phyloP scores from a whole-genome alignment of 2,888 invertebrate genomes.

The Allacma fusca region DNA sequence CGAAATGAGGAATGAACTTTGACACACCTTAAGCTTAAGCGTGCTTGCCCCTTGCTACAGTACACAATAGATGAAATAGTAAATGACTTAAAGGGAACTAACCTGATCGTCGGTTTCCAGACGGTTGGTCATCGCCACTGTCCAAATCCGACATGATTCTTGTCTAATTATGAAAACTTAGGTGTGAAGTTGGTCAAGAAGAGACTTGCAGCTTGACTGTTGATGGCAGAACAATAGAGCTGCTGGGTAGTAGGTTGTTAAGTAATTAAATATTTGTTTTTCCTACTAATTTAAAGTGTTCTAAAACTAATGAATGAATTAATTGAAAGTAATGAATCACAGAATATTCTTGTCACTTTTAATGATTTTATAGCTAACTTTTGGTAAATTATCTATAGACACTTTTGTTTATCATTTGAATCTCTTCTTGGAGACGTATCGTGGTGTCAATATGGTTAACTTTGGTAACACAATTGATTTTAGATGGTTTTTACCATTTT shows the following conservation, averaged over 20 bases:
- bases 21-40: too few species aligned
- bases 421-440: too few species aligned
- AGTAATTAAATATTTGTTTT: too few species aligned
- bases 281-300: too few species aligned
- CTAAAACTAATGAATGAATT: not conserved
- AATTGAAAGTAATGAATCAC: not conserved
- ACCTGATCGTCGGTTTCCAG: constrained; percentile 57
- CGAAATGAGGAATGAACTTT: too few species aligned
- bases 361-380: not conserved
- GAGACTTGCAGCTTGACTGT: too few species aligned
- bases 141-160: constrained; percentile 56
- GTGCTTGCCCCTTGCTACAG: too few species aligned
- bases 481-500: not conserved
- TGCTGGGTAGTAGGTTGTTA: too few species aligned
- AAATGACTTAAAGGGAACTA: constrained; percentile 35
- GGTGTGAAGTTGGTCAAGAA: not conserved
- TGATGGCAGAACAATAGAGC: too few species aligned
- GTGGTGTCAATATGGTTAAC: not conserved
- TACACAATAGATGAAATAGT: too few species aligned
- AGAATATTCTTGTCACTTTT: constrained; percentile 16
- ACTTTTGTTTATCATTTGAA: too few species aligned
- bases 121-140: constrained; percentile 60
- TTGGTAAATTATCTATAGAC: too few species aligned
- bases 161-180: not conserved
- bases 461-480: constrained; percentile 13